These are phyloP conservation scores for Amphipyra berbera DNA, from an alignment of 2,888 invertebrate species.

Conservation along the genomic window DNA sequence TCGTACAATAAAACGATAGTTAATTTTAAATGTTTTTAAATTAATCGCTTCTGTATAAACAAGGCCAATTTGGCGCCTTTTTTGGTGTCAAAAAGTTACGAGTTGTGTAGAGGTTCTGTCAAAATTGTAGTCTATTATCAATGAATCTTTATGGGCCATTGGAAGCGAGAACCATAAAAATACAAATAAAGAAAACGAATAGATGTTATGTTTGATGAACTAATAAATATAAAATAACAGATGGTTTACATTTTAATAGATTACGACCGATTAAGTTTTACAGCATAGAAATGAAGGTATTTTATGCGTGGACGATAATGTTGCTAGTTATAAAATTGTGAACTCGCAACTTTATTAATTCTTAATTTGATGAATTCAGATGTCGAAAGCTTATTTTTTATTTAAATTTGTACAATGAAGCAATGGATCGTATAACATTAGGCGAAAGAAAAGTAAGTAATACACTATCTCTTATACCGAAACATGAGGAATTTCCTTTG, in stretches of 20 bases:
- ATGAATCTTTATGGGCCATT: background rate
- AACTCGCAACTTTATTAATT: background rate
- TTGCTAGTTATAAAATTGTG: slow-evolving; percentile 17
- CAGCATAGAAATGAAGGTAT: slow-evolving; percentile 7
- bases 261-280: slow-evolving; percentile 47
- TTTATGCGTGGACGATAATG: slow-evolving; percentile 21
- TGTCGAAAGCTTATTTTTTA: no score
- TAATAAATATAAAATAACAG: slow-evolving; percentile 15
- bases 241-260: slow-evolving; percentile 32
- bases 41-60: slow-evolving; percentile 16
- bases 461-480: no score
- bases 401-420: no score
- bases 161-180: slow-evolving; percentile 19
- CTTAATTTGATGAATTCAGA: background rate
- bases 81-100: slow-evolving; percentile 5
- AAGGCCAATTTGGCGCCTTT: background rate
- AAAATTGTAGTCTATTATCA: background rate
- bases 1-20: background rate
- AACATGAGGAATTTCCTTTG: no score
- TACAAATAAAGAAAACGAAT: slow-evolving; percentile 10
- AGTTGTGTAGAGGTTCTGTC: no score
- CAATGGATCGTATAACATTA: no score
- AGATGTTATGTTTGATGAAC: slow-evolving; percentile 3
- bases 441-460: no score
- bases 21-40: slow-evolving; percentile 2